phyloP scores from a whole-genome alignment of 2,113 vertebrate genomes.

The Sorex araneus region DNA sequence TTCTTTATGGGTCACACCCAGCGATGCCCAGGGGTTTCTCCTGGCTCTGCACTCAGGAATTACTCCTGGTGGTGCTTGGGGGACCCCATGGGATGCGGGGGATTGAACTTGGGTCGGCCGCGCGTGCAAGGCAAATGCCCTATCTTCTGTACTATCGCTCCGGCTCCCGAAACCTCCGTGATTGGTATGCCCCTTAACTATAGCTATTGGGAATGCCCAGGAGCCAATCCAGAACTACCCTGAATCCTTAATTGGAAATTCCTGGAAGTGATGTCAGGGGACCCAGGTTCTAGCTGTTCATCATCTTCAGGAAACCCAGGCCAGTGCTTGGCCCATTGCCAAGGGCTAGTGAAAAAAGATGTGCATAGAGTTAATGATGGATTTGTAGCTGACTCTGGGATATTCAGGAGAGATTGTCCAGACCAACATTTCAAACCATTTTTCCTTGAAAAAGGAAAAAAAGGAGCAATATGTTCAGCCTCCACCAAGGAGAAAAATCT shows the following conservation, averaged over 20 bases:
- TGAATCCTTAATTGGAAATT: neutral
- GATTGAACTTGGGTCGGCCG: too few species aligned
- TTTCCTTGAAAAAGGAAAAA: neutral
- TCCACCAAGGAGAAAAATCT: conserved; percentile 2
- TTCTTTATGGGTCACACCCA: too few species aligned
- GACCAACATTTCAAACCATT: neutral
- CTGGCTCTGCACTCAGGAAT: too few species aligned
- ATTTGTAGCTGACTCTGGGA: neutral
- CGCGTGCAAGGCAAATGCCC: too few species aligned
- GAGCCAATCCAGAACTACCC: neutral
- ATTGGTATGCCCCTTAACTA: neutral
- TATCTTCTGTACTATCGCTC: too few species aligned
- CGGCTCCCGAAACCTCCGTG: too few species aligned
- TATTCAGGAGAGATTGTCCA: neutral
- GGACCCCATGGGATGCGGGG: too few species aligned
- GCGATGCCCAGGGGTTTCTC: too few species aligned
- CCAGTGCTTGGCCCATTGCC: neutral
- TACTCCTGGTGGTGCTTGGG: too few species aligned
- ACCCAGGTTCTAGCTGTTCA: too few species aligned
- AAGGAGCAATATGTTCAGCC: neutral
- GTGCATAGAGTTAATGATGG: neutral
- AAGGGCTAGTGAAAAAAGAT: neutral
- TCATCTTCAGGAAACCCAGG: too few species aligned
- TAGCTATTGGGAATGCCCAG: neutral
- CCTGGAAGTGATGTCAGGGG: neutral